These are phyloP conservation scores for Nephrotoma flavescens DNA, from an alignment of 2,888 invertebrate species.

Conservation along the genomic window DNA sequence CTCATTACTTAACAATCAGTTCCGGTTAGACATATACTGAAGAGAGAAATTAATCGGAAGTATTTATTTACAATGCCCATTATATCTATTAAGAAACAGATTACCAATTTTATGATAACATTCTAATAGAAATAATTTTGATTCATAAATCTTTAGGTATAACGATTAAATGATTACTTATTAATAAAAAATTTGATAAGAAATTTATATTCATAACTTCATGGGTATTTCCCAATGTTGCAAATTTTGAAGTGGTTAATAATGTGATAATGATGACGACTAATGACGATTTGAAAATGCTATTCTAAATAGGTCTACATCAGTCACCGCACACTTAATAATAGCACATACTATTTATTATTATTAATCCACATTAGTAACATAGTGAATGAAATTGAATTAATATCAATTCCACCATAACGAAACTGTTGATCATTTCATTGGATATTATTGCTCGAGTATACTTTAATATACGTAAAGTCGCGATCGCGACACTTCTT, in stretches of 20 bases:
- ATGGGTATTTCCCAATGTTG: background rate
- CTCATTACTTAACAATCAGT: too few species aligned
- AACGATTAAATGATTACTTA: background rate
- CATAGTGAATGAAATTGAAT: too few species aligned
- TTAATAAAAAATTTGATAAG: background rate
- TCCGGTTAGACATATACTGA: too few species aligned
- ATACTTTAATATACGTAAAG: background rate
- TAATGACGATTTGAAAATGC: too few species aligned
- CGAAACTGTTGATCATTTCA: background rate
- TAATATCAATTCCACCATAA: too few species aligned
- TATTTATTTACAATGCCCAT: too few species aligned
- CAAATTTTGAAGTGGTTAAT: background rate
- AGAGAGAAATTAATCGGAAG: too few species aligned
- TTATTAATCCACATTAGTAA: too few species aligned
- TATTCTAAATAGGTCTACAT: too few species aligned
- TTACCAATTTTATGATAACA: background rate
- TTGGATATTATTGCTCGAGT: background rate
- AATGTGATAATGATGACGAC: too few species aligned
- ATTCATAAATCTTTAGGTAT: background rate
- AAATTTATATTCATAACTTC: background rate
- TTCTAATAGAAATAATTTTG: background rate
- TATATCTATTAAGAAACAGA: background rate
- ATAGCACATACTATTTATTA: too few species aligned
- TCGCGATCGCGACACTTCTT: background rate
- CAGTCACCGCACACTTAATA: too few species aligned